Evolutionary conservation across 2,888 invertebrate genomes (phyloP).

Genomic region (Yponomeuta sedellus): DNA sequence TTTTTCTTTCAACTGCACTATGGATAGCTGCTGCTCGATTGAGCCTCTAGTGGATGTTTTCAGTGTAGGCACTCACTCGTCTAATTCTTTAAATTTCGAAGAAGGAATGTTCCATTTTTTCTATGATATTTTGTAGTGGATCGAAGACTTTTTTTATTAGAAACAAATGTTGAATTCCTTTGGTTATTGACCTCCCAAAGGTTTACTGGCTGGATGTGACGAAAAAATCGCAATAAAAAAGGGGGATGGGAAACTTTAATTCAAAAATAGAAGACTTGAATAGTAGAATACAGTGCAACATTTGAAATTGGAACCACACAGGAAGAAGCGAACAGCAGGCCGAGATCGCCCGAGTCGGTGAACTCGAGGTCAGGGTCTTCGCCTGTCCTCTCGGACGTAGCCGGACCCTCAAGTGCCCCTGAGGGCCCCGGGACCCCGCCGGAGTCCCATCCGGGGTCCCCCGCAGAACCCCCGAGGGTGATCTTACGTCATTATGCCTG

Average conservation of each 20-base stretch:
- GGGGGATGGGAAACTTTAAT: neutral
- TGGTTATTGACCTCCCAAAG: constrained; percentile 24
- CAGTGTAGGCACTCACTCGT: too few relatives aligned
- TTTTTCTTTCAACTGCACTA: too few relatives aligned
- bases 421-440: constrained; percentile 28
- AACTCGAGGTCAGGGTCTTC: constrained; percentile 34
- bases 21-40: too few relatives aligned
- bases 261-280: neutral
- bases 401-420: constrained; percentile 27
- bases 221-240: neutral
- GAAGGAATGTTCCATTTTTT: too few relatives aligned
- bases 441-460: constrained; percentile 42
- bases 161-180: constrained; percentile 70
- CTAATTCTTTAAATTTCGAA: too few relatives aligned
- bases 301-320: constrained; percentile 34
- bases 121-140: too few relatives aligned
- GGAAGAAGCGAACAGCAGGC: constrained; percentile 46
- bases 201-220: constrained; percentile 3
- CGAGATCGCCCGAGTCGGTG: constrained; percentile 38
- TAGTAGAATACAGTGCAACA: constrained; percentile 14
- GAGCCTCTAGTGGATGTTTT: too few relatives aligned
- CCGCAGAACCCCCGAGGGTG: constrained; percentile 62
- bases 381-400: constrained; percentile 33
- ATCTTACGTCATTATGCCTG: constrained; percentile 72
- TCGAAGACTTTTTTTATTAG: too few relatives aligned